Conservation (phyloP, 1,140 invertebrate genomes). For the Camponotus floridanus region DNA sequence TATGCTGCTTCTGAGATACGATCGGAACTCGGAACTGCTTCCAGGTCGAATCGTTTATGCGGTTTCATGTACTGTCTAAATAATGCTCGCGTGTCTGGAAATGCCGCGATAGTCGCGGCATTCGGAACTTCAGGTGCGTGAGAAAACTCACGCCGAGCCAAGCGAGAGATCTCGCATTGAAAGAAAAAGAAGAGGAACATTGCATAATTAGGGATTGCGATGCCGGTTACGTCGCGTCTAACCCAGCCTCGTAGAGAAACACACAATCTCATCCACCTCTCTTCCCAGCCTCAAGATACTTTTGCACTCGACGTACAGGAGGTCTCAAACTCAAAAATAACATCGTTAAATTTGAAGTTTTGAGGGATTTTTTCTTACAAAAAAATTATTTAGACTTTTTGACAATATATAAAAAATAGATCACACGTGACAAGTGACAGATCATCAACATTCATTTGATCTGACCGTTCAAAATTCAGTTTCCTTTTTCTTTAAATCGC, state of each 20-base stretch:
- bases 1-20: not conserved
- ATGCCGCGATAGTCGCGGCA: constrained; percentile 57
- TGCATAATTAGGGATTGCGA: constrained; percentile 81
- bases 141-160: constrained; percentile 74
- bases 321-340: constrained; percentile 20
- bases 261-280: constrained; percentile 36
- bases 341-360: not conserved
- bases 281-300: constrained; percentile 42
- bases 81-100: constrained; percentile 58
- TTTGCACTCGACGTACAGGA: constrained; percentile 24
- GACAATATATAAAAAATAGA: not conserved
- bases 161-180: constrained; percentile 34
- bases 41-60: constrained; percentile 36
- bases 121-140: constrained; percentile 78
- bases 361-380: not conserved
- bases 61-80: constrained; percentile 35
- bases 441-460: not conserved
- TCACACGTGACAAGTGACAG: not conserved
- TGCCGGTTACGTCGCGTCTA: constrained; percentile 69
- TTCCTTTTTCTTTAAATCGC: not conserved
- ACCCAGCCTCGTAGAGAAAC: constrained; percentile 66
- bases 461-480: not conserved
- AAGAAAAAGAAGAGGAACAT: constrained; percentile 70
- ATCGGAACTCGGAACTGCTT: constrained; percentile 43
- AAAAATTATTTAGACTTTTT: not conserved